A percentile compares a stretch with the other conserved stretches of the same genome.
Conservation (phyloP, 2,113 vertebrate species). For the Odocoileus virginianus region DNA sequence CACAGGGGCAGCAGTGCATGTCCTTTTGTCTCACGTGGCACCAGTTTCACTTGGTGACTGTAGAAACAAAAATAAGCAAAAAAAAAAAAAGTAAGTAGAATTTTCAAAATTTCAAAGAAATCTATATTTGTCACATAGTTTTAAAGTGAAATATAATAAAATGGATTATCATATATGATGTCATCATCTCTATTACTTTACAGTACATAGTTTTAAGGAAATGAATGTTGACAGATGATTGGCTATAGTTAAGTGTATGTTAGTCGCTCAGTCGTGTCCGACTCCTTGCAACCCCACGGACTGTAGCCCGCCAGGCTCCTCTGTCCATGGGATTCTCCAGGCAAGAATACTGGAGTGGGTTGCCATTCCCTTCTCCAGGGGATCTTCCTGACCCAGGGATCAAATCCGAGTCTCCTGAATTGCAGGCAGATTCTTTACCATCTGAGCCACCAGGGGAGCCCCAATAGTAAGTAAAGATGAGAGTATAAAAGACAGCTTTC, state of each 20-base stretch:
- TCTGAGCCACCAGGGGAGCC: not conserved
- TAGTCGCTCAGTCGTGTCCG: not conserved
- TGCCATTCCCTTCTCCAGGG: not conserved
- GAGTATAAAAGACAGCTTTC: not conserved
- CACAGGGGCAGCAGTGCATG: not conserved
- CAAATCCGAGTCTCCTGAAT: not conserved
- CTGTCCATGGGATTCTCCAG: not conserved
- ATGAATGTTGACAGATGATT: not conserved
- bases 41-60: not conserved
- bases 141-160: not conserved
- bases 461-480: not conserved
- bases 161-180: not conserved
- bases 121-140: not conserved
- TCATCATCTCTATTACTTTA: not conserved
- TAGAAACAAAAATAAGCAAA: not conserved
- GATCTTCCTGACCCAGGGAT: not conserved
- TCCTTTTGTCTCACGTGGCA: not conserved
- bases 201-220: not conserved
- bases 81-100: not conserved
- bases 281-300: not conserved
- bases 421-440: not conserved
- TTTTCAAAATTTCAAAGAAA: not conserved
- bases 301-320: not conserved
- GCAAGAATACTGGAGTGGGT: not conserved
- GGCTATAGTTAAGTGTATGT: not conserved